Conservation (phyloP, 2,797 vertebrate genomes). For the Pseudochirops cupreus region DNA sequence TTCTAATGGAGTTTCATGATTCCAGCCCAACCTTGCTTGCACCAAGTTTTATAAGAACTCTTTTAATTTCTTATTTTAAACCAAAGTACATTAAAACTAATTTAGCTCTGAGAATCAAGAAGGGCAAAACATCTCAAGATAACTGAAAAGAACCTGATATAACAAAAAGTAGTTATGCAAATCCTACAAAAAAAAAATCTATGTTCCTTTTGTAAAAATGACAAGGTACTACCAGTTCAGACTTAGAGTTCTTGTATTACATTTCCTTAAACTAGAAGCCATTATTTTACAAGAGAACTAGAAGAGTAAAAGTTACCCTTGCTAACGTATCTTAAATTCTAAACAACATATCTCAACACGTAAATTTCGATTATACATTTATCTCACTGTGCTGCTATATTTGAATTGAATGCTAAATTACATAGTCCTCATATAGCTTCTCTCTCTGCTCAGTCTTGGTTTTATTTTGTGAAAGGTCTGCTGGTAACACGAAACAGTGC, state of each 20-base stretch:
- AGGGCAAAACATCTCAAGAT: background rate
- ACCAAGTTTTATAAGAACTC: background rate
- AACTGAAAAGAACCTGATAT: constrained; percentile 11
- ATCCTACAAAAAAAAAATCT: constrained; percentile 12
- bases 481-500: constrained; percentile 82
- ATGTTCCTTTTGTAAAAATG: constrained; percentile 40
- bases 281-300: constrained; percentile 13
- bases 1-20: background rate
- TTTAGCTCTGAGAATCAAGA: constrained; percentile 26
- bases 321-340: constrained; percentile 52
- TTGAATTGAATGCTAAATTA: constrained; percentile 73
- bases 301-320: constrained; percentile 6
- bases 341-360: background rate
- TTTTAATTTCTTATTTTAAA: background rate
- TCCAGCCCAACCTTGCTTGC: background rate
- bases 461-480: constrained; percentile 76
- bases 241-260: constrained; percentile 27
- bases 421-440: constrained; percentile 67
- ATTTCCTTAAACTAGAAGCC: constrained; percentile 29
- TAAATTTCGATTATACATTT: constrained; percentile 60
- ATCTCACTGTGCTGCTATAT: constrained; percentile 62
- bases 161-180: constrained; percentile 14
- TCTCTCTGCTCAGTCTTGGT: constrained; percentile 77
- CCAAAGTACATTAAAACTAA: background rate
- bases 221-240: constrained; percentile 35